Evolutionary conservation across 2,797 vertebrate species (phyloP).

Genomic region (Spinus pinus): DNA sequence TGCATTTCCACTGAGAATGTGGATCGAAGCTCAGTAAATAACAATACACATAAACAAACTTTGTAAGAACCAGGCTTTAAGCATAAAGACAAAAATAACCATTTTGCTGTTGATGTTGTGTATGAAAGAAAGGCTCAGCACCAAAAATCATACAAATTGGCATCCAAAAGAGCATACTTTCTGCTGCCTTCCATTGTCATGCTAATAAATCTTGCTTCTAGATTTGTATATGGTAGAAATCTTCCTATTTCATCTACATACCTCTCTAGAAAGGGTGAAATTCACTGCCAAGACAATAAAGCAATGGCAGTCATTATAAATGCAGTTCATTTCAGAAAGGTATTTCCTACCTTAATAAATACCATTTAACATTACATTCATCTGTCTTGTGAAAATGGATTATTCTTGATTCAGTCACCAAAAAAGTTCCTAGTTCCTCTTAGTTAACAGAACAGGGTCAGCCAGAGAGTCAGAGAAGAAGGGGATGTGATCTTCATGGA

Average conservation of each 20-base stretch:
- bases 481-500: not conserved
- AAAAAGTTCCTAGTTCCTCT: not conserved
- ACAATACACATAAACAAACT: not conserved
- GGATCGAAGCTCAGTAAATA: not conserved
- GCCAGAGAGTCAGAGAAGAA: not conserved
- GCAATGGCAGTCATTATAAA: not conserved
- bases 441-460: not conserved
- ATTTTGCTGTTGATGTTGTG: not conserved
- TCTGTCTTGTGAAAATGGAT: not conserved
- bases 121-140: not conserved
- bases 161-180: not conserved
- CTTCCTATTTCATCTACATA: not conserved
- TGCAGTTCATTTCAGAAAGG: not conserved
- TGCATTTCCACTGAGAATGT: not conserved
- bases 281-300: not conserved
- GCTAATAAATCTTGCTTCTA: not conserved
- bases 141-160: not conserved
- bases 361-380: not conserved
- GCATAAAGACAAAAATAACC: not conserved
- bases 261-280: not conserved
- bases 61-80: not conserved
- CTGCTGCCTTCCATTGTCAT: not conserved
- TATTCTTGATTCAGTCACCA: not conserved
- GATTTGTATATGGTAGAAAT: not conserved
- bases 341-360: not conserved